Conservation (phyloP, 2,888 invertebrate species). For the Conistra vaccinii region DNA sequence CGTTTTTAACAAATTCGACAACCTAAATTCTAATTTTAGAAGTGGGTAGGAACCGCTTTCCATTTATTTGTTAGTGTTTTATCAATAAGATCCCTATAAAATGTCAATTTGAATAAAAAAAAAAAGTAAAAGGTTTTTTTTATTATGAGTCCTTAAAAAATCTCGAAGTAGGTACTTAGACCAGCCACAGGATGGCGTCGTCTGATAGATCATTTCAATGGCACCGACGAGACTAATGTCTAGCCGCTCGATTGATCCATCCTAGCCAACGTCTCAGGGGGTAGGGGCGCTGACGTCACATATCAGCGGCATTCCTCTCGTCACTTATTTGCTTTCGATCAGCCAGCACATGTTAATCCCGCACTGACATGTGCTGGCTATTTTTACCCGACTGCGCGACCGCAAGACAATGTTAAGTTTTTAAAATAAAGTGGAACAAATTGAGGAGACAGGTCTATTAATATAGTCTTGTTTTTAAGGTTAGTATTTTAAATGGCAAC, state of each 20-base stretch:
- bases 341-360: too few relatives aligned
- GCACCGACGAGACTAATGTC: slow-evolving; percentile 54
- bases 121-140: background rate
- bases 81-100: background rate
- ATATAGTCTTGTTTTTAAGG: background rate
- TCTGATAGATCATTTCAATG: slow-evolving; percentile 25
- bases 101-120: background rate
- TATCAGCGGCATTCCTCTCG: slow-evolving; percentile 20
- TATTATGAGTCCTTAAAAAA: background rate
- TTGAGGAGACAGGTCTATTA: slow-evolving; percentile 12
- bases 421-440: slow-evolving; percentile 30
- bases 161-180: slow-evolving; percentile 10
- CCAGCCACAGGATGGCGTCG: slow-evolving; percentile 37
- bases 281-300: slow-evolving; percentile 46
- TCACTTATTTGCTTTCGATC: slow-evolving; percentile 19
- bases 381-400: slow-evolving; percentile 14
- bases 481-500: slow-evolving; percentile 8
- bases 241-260: slow-evolving; percentile 54
- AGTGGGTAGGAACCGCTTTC: background rate
- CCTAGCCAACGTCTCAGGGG: slow-evolving; percentile 30
- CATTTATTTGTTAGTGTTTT: background rate
- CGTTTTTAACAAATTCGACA: background rate
- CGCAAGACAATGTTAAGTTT: background rate
- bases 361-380: slow-evolving; percentile 2
- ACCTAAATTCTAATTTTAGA: background rate